A percentile compares a stretch with the other conserved stretches of the same genome.
phyloP scores from a whole-genome alignment of 1,140 invertebrate species.

The Capitella teleta region DNA sequence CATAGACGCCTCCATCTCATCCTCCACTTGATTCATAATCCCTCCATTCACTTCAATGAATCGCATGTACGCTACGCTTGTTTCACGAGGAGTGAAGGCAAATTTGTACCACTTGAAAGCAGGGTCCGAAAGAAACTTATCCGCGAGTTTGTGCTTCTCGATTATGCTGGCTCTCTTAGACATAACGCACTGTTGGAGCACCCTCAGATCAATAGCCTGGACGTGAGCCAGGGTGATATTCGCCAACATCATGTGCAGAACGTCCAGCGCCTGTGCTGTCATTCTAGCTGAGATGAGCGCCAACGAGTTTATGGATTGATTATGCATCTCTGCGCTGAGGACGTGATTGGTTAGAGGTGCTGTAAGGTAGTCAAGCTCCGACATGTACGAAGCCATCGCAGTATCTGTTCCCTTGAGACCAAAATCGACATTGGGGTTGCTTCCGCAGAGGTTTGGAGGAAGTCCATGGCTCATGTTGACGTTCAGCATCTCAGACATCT shows the following conservation, averaged over 20 bases:
- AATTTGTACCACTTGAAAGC: slow-evolving; percentile 3
- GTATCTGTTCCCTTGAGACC: slow-evolving; percentile 9
- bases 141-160: background rate
- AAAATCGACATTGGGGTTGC: slow-evolving; percentile 1
- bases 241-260: slow-evolving; percentile 12
- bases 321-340: slow-evolving; percentile 14
- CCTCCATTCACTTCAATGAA: background rate
- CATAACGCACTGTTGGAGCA: slow-evolving; percentile 4
- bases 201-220: slow-evolving; percentile 11
- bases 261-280: slow-evolving; percentile 1
- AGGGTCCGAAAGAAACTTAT: background rate
- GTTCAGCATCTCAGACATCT: slow-evolving; percentile 11
- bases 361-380: slow-evolving; percentile 10
- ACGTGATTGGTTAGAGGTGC: slow-evolving; percentile 12
- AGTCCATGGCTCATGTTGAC: slow-evolving; percentile 6
- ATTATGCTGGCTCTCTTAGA: background rate
- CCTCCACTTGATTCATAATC: background rate
- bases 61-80: slow-evolving; percentile 4
- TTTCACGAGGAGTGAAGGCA: background rate
- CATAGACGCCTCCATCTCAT: background rate
- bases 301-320: slow-evolving; percentile 10
- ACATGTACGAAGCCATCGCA: slow-evolving; percentile 9
- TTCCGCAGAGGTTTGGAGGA: slow-evolving; percentile 8
- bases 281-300: slow-evolving; percentile 6
- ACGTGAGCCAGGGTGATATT: background rate